Evolutionary conservation across 1,140 invertebrate species (phyloP).

Genomic region (Phymastichus coffea): DNA sequence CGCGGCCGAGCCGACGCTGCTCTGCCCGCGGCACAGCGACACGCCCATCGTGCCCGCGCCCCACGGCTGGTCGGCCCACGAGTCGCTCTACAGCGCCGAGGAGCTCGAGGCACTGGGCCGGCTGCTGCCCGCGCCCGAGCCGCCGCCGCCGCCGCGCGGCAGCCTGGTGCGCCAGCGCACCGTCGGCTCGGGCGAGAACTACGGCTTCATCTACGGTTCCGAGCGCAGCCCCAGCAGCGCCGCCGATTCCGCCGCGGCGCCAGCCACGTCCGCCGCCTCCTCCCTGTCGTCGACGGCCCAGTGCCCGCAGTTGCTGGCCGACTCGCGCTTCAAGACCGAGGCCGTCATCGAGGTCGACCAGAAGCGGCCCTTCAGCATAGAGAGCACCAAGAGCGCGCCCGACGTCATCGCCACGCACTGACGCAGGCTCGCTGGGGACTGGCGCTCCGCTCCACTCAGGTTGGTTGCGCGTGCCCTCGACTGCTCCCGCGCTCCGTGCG

Average conservation of each 20-base stretch:
- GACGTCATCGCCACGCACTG: slow-evolving; percentile 85
- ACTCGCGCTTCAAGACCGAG: slow-evolving; percentile 62
- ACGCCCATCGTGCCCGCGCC: slow-evolving; percentile 47
- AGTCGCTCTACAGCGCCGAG: slow-evolving; percentile 31
- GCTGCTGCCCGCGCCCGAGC: neutral
- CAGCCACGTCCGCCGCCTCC: slow-evolving; percentile 54
- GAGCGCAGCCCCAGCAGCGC: slow-evolving; percentile 22
- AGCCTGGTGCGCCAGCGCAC: slow-evolving; percentile 53
- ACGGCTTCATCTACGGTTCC: slow-evolving; percentile 41
- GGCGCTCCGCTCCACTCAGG: slow-evolving; percentile 59
- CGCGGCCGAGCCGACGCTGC: slow-evolving; percentile 32
- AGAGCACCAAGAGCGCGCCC: slow-evolving; percentile 81
- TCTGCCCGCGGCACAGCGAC: slow-evolving; percentile 42
- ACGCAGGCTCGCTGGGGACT: slow-evolving; percentile 59
- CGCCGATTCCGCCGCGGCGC: slow-evolving; percentile 2
- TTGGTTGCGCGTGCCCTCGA: neutral
- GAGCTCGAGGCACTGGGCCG: slow-evolving; percentile 5
- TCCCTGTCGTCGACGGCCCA: slow-evolving; percentile 46
- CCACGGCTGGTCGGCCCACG: slow-evolving; percentile 47
- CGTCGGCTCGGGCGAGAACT: slow-evolving; percentile 60
- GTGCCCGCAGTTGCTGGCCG: slow-evolving; percentile 27
- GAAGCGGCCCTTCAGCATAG: slow-evolving; percentile 69
- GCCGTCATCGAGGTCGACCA: slow-evolving; percentile 67
- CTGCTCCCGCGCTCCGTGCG: no score
- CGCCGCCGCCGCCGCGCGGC: neutral